Evolutionary conservation across 2,888 invertebrate species (phyloP).

Genomic region (Autographa pulchrina): DNA sequence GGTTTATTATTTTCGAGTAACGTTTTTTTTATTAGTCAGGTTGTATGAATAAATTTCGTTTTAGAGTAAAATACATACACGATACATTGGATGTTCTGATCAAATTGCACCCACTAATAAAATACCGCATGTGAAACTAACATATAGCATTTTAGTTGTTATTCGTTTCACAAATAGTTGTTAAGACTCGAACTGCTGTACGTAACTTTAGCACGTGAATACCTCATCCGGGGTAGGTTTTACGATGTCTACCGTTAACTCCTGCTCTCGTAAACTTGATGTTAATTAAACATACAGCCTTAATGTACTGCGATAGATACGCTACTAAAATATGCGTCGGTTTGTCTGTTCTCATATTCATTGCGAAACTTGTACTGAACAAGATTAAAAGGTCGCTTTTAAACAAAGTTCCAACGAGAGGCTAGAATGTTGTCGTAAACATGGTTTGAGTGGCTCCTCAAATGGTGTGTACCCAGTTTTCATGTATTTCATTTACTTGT

Average conservation of each 20-base stretch:
- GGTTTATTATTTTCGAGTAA: too few relatives aligned
- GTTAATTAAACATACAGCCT: slow-evolving; percentile 61
- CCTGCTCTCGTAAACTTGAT: slow-evolving; percentile 53
- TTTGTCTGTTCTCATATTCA: neutral
- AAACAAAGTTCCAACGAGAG: neutral
- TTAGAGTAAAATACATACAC: too few relatives aligned
- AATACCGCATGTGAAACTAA: neutral
- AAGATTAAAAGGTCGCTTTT: neutral
- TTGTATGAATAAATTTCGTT: too few relatives aligned
- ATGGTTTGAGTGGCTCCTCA: neutral
- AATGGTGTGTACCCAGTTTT: too few relatives aligned
- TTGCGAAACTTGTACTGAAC: neutral
- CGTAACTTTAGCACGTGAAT: neutral
- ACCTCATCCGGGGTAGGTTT: slow-evolving; percentile 49
- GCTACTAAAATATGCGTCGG: slow-evolving; percentile 3
- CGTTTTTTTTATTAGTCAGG: too few relatives aligned
- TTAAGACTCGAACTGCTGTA: slow-evolving; percentile 20
- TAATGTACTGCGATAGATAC: slow-evolving; percentile 38
- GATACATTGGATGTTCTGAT: neutral
- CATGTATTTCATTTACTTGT: too few relatives aligned
- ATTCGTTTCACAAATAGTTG: too few relatives aligned
- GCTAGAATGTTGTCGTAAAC: neutral
- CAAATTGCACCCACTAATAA: neutral
- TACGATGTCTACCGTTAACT: slow-evolving; percentile 49
- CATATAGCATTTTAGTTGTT: too few relatives aligned